Evolutionary conservation across 2,113 vertebrate genomes (phyloP).

Genomic region (Regulus satrapa): DNA sequence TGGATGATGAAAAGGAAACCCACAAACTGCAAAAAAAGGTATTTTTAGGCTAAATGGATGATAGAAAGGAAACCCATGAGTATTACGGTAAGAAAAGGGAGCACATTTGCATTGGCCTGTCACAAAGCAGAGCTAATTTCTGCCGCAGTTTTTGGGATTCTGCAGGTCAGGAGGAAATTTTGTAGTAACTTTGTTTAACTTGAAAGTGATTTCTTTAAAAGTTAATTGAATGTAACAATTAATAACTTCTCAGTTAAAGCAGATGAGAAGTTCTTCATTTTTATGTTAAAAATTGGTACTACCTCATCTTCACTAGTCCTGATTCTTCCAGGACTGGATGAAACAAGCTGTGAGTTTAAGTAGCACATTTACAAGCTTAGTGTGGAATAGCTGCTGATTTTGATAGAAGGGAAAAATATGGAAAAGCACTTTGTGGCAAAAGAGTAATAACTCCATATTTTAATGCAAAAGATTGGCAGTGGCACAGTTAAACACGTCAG

Average conservation of each 20-base stretch:
- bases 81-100: not conserved
- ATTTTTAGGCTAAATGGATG: constrained; percentile 2
- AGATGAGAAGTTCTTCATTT: not conserved
- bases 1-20: not conserved
- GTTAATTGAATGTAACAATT: not conserved
- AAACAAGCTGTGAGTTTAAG: not conserved
- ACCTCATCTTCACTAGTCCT: not conserved
- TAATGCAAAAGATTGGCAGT: not conserved
- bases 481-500: not conserved
- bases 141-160: not conserved
- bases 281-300: not conserved
- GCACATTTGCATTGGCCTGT: not conserved
- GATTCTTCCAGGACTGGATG: not conserved
- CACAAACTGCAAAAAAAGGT: not conserved
- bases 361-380: not conserved
- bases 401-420: not conserved
- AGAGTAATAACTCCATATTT: not conserved
- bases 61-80: not conserved
- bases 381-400: not conserved
- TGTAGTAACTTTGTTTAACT: not conserved
- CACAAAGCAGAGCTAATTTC: not conserved
- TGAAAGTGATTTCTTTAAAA: not conserved
- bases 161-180: not conserved
- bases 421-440: not conserved
- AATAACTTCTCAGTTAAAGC: not conserved